Evolutionary conservation across 1,140 invertebrate genomes (phyloP).

Genomic region (Scaptomyza montana): DNA sequence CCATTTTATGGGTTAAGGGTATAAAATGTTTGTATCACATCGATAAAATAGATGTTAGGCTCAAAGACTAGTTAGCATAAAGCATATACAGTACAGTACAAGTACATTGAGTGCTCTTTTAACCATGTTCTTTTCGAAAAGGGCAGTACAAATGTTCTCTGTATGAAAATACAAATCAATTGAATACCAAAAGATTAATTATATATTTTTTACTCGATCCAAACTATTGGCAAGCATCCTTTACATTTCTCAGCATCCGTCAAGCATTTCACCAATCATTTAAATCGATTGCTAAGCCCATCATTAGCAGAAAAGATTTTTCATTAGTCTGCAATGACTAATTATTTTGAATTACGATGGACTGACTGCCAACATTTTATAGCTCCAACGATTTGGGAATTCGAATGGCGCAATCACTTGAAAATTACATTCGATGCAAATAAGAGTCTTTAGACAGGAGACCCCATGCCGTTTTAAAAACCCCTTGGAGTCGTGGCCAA

Average conservation of each 20-base stretch:
- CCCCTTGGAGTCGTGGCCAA: conserved; percentile 31
- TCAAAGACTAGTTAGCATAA: too few species aligned
- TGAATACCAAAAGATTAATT: neutral
- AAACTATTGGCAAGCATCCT: too few species aligned
- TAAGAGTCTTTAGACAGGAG: conserved; percentile 12
- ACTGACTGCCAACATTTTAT: conserved; percentile 37
- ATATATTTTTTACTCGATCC: neutral
- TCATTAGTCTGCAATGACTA: conserved; percentile 62
- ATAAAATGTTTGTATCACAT: too few species aligned
- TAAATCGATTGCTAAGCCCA: conserved; percentile 10
- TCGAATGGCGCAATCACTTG: conserved; percentile 21
- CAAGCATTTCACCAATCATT: conserved; percentile 12
- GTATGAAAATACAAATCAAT: neutral
- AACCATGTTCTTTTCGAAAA: neutral
- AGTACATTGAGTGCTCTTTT: too few species aligned
- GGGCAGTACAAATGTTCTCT: neutral
- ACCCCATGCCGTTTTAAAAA: conserved; percentile 61
- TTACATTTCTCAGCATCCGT: neutral
- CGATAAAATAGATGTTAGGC: too few species aligned
- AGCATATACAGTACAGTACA: too few species aligned
- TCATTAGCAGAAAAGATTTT: conserved; percentile 25
- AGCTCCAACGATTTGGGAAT: conserved; percentile 14
- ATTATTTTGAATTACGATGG: conserved; percentile 59
- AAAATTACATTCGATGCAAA: conserved; percentile 24
- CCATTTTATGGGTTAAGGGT: too few species aligned